Evolutionary conservation across 2,888 invertebrate genomes (phyloP).

Genomic region (Dryobota labecula): DNA sequence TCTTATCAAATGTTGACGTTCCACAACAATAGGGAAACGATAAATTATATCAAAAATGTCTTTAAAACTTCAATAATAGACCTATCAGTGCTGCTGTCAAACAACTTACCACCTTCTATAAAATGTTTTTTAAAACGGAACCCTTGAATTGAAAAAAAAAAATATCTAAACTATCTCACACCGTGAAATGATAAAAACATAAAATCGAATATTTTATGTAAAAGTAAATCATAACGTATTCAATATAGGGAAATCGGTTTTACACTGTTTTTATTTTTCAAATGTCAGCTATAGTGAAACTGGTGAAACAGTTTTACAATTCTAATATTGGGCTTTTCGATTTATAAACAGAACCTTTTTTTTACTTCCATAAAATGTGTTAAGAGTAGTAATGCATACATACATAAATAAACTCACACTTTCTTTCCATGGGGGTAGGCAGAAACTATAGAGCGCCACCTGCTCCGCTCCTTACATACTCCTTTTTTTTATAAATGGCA

Average conservation of each 20-base stretch:
- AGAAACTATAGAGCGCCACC: too few species aligned
- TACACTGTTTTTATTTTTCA: not conserved
- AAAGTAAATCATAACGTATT: conserved; percentile 10
- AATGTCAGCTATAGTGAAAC: too few species aligned
- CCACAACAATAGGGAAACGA: too few species aligned
- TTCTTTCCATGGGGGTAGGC: too few species aligned
- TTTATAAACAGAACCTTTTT: too few species aligned
- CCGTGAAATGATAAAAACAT: not conserved
- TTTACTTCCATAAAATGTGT: too few species aligned
- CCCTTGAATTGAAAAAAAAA: not conserved
- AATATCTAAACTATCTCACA: not conserved
- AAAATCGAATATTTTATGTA: conserved; percentile 14
- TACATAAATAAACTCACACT: too few species aligned
- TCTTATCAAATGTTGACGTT: too few species aligned
- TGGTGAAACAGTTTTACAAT: not conserved
- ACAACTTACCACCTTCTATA: not conserved
- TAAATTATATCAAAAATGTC: not conserved
- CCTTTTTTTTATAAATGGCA: too few species aligned
- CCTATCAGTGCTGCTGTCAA: not conserved
- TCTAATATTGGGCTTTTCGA: not conserved
- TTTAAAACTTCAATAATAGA: not conserved
- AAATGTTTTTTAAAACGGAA: not conserved
- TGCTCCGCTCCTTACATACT: too few species aligned
- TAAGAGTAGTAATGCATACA: too few species aligned
- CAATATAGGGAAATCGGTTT: conserved; percentile 6